phyloP scores from a whole-genome alignment of 2,888 invertebrate genomes.

The Watsonalla cultraria region DNA sequence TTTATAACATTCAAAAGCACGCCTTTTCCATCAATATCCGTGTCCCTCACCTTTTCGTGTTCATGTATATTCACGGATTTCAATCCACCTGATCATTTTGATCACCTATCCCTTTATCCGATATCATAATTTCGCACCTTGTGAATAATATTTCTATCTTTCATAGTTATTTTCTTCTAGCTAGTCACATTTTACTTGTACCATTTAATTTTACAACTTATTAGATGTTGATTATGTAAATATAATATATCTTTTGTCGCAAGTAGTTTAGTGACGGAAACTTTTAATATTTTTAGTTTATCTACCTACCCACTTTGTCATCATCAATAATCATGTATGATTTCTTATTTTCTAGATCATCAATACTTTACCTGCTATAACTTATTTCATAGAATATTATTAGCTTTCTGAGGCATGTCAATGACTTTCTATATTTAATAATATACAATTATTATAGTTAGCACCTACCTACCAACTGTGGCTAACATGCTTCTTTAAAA shows the following conservation, averaged over 20 bases:
- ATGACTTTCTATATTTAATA: too few species aligned
- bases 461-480: neutral
- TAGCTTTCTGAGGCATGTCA: neutral
- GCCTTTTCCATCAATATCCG: slow-evolving; percentile 52
- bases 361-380: neutral
- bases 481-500: neutral
- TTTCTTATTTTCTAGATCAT: neutral
- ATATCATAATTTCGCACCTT: slow-evolving; percentile 66
- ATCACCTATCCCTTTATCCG: slow-evolving; percentile 43
- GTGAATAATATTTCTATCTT: slow-evolving; percentile 72
- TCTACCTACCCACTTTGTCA: neutral
- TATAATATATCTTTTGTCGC: slow-evolving; percentile 16
- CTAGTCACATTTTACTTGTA: slow-evolving; percentile 32
- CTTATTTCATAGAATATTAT: neutral
- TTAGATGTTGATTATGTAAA: slow-evolving; percentile 19
- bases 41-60: slow-evolving; percentile 54
- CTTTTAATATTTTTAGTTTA: neutral
- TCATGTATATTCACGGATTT: slow-evolving; percentile 55
- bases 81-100: slow-evolving; percentile 38
- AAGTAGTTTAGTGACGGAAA: slow-evolving; percentile 4
- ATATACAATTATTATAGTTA: too few species aligned
- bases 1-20: slow-evolving; percentile 60
- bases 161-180: slow-evolving; percentile 49
- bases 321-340: neutral
- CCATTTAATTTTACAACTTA: slow-evolving; percentile 9